Evolutionary conservation across 53 echinoderm and acorn worm species (phyloP), one percentile per base, ranked within the genome.

Genomic region (Mesocentrotus franciscanus): DNA sequence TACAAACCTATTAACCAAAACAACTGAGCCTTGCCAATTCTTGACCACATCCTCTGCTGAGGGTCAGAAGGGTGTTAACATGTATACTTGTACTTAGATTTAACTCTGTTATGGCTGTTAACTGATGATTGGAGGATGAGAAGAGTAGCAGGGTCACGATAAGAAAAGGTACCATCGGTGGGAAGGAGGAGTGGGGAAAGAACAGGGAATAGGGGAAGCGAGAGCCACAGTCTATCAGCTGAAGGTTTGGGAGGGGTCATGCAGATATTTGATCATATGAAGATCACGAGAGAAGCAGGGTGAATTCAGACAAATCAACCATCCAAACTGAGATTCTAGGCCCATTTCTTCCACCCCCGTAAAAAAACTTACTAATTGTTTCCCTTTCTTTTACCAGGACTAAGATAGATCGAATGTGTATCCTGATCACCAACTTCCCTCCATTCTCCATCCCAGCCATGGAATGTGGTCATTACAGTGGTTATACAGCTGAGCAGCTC

Each of bases 211-310:
- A 5, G 98, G 15, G 98, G 97, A 30, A 97, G 96, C 33, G 98
- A 98, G 90, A 97, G 96, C 49, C 95, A 96, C 15, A 98, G 97
- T 93, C 90, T 98, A n/a, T 85, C 96, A 90, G 97, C 97, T 5
- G 98, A 98, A 70, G 98, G 97, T 18, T 91, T 97, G 56, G 97
- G 97, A 17, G 95, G 96, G 1, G 98, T 96, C 13, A 90, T 98
- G 95, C 97, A 97, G 85, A 96, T 98, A 11, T 97, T 97, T 96
- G 97, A 98, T 89, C 97, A 98, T 59, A 93, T 98, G 64, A 97
- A 97, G 90, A 59, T 95, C 30, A 60, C 66, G 33, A 95, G 97
- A 76, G 96, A 97, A 71, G 95, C 95, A 24, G 96, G 96, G 97
- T 97, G 75, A 78, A 95, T 95, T 20, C 39, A 58, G 5, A 30